Evolutionary conservation across 2,888 invertebrate species (phyloP).

Genomic region (Molorchus minor): DNA sequence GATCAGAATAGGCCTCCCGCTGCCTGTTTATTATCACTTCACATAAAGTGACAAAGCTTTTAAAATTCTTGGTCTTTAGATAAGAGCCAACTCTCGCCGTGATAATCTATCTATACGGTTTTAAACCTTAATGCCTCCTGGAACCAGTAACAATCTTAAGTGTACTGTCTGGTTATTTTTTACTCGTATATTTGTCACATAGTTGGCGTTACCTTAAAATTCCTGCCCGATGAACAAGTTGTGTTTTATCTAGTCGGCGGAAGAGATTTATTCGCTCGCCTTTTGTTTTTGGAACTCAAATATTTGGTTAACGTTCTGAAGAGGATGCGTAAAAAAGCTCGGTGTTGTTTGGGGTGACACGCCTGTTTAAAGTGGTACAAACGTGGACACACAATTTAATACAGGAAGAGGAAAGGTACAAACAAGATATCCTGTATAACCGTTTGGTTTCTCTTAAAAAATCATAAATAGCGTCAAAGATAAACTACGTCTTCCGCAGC

Average conservation of each 20-base stretch:
- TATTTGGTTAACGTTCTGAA: constrained; percentile 7
- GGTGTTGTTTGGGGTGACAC: background rate
- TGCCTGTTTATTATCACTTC: constrained; percentile 3
- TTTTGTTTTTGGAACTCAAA: constrained; percentile 15
- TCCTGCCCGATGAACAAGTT: constrained; percentile 8
- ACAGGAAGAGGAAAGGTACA: background rate
- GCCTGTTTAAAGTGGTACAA: background rate
- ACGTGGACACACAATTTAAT: too few species aligned
- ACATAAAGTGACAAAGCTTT: constrained; percentile 3
- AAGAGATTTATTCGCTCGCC: background rate
- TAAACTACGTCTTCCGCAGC: background rate
- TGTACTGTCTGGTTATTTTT: constrained; percentile 18
- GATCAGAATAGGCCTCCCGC: too few species aligned
- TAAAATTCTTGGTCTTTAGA: constrained; percentile 12
- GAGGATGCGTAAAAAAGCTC: background rate
- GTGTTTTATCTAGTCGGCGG: background rate
- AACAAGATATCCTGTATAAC: background rate
- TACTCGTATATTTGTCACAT: constrained; percentile 19
- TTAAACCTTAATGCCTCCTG: constrained; percentile 8
- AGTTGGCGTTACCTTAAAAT: constrained; percentile 10
- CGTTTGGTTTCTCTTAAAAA: background rate
- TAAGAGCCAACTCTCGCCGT: constrained; percentile 4
- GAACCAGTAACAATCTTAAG: constrained; percentile 14
- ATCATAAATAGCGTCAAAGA: background rate
- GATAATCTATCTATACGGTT: constrained; percentile 10